Conservation (phyloP, 2,797 vertebrate genomes). For the Valencia hispanica region DNA sequence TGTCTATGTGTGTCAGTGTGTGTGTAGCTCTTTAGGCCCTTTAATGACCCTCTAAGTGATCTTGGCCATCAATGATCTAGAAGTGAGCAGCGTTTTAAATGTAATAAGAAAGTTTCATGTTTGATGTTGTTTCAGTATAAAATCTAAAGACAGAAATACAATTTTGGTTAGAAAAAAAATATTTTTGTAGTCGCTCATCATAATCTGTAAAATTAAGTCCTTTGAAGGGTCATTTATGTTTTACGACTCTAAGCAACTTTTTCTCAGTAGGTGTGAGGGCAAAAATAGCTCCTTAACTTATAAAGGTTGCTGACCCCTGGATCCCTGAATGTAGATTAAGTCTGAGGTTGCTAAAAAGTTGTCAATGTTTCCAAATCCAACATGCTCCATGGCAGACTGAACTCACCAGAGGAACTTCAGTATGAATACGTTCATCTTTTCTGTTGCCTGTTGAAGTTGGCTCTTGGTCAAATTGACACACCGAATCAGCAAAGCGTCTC, state of each 20-base stretch:
- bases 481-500: neutral
- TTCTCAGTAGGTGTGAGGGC: neutral
- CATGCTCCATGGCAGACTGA: too few species aligned
- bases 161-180: too few species aligned
- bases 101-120: neutral
- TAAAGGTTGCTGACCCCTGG: neutral
- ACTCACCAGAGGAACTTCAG: neutral
- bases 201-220: neutral
- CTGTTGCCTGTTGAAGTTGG: neutral
- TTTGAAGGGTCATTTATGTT: neutral
- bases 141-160: neutral
- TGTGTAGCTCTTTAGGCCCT: neutral
- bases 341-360: neutral
- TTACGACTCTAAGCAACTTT: neutral
- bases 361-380: neutral
- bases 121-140: too few species aligned
- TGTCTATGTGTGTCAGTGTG: neutral
- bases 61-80: neutral
- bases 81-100: neutral
- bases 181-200: too few species aligned
- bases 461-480: neutral
- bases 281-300: neutral
- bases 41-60: neutral
- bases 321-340: neutral
- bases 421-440: neutral